Conservation (phyloP, 2,888 invertebrate genomes). For the Lasioglossum zephyrum region DNA sequence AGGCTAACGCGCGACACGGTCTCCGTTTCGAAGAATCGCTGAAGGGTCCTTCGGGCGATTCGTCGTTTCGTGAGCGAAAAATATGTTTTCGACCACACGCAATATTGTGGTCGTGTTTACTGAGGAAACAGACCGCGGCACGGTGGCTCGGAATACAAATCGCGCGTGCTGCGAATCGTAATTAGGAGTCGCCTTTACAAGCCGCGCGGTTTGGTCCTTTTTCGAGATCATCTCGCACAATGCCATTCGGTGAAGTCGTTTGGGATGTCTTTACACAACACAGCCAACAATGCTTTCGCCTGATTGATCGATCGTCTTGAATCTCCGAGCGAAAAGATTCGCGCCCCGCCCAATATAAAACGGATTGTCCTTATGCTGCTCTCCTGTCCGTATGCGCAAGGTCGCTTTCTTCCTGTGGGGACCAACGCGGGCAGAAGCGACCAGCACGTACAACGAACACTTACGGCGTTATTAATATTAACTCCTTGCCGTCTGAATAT, state of each 20-base stretch:
- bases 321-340: conserved; percentile 20
- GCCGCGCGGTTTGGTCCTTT: not conserved
- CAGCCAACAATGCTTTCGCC: conserved; percentile 21
- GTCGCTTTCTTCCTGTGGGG: not conserved
- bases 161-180: conserved; percentile 59
- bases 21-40: conserved; percentile 36
- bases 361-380: not conserved
- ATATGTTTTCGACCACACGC: conserved; percentile 69
- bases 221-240: conserved; percentile 28
- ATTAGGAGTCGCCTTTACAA: conserved; percentile 35
- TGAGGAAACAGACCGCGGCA: conserved; percentile 59
- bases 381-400: not conserved
- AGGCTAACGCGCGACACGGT: conserved; percentile 32
- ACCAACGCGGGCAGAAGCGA: not conserved
- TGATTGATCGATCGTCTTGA: conserved; percentile 38
- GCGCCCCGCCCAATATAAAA: conserved; percentile 13
- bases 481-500: not conserved
- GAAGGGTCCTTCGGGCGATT: conserved; percentile 43
- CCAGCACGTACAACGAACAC: not conserved
- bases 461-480: conserved; percentile 8
- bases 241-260: not conserved
- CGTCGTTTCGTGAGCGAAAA: conserved; percentile 46
- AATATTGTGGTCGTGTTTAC: conserved; percentile 62
- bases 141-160: conserved; percentile 48
- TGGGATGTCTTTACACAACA: not conserved